Evolutionary conservation across 2,113 vertebrate species (phyloP).

Genomic region (Cairina moschata): DNA sequence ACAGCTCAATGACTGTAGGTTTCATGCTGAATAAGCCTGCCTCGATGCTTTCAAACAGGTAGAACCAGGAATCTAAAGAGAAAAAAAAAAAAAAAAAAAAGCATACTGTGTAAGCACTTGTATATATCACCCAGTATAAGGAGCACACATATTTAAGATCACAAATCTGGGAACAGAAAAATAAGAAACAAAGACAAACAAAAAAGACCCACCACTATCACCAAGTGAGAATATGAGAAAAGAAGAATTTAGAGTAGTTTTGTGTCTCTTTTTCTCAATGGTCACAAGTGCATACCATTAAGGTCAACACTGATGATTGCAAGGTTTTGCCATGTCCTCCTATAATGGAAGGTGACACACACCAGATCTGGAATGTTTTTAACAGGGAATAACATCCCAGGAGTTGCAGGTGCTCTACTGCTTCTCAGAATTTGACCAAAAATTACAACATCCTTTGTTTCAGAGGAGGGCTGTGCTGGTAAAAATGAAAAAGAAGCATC

Average conservation of each 20-base stretch:
- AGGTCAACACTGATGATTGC: neutral
- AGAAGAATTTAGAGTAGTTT: neutral
- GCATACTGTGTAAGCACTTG: neutral
- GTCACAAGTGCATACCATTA: neutral
- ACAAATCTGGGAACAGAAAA: neutral
- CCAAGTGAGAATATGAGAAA: neutral
- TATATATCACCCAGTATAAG: neutral
- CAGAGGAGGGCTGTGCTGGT: neutral
- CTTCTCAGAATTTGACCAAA: neutral
- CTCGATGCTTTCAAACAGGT: neutral
- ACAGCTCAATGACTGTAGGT: neutral
- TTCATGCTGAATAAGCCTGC: neutral
- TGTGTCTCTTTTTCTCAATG: neutral
- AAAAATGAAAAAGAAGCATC: neutral
- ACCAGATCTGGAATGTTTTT: neutral
- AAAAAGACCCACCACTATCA: neutral
- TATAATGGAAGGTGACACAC: neutral
- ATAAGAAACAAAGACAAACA: neutral
- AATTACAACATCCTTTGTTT: neutral
- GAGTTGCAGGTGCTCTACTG: neutral
- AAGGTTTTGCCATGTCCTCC: neutral
- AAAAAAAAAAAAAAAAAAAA: accelerated
- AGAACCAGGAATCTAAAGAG: neutral
- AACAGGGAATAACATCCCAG: neutral
- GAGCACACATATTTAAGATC: neutral